Evolutionary conservation across 2,797 vertebrate genomes (phyloP).

Genomic region (Agapornis canus): DNA sequence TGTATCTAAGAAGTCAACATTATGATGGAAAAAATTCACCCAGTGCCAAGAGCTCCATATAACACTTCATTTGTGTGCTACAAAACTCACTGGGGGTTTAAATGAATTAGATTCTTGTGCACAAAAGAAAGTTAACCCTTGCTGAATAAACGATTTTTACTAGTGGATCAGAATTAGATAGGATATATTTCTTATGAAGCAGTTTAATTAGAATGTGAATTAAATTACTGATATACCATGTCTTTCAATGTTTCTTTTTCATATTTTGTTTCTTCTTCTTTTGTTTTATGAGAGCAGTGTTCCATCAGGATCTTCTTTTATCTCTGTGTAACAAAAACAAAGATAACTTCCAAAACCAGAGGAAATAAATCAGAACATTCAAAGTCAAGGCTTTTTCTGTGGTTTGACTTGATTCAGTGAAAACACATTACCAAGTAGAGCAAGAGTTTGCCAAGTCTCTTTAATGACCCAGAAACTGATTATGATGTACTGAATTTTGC

Average conservation of each 20-base stretch:
- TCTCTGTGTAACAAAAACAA: not conserved
- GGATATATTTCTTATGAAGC: not conserved
- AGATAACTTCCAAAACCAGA: not conserved
- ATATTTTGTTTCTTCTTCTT: not conserved
- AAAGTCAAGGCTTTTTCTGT: not conserved
- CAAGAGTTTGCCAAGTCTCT: slow-evolving; percentile 19
- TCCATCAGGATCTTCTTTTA: not conserved
- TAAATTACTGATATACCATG: not conserved
- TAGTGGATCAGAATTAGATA: not conserved
- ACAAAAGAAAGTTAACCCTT: slow-evolving; percentile 27
- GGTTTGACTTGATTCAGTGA: not conserved
- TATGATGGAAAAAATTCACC: slow-evolving; percentile 18
- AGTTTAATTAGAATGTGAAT: not conserved
- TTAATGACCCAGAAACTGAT: slow-evolving; percentile 50
- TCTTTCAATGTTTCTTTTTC: not conserved
- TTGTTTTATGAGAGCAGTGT: not conserved
- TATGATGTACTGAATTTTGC: slow-evolving; percentile 22
- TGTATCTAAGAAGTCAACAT: not conserved
- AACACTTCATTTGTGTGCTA: slow-evolving; percentile 29
- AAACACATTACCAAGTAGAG: not conserved
- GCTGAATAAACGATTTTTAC: not conserved
- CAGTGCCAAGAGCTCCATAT: slow-evolving; percentile 1
- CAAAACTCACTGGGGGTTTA: slow-evolving; percentile 39
- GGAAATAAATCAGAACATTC: slow-evolving; percentile 8
- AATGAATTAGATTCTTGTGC: slow-evolving; percentile 32